A percentile compares a stretch with the other conserved stretches of the same genome.
Conservation (phyloP, 2,888 invertebrate species). For the Copidosoma aretas region DNA sequence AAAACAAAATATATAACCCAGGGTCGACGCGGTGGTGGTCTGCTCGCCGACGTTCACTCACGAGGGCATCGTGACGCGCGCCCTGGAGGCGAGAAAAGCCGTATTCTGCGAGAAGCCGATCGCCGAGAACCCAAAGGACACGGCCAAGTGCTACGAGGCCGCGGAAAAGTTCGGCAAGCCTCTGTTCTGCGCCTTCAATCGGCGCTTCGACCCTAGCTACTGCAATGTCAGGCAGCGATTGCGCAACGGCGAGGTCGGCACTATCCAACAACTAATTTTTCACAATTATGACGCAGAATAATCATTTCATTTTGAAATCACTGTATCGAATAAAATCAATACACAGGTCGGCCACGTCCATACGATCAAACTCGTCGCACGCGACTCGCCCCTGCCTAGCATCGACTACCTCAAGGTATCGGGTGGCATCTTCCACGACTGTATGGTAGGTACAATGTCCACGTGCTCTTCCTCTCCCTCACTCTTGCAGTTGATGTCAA, state of each 20-base stretch:
- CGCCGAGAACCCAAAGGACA: slow-evolving; percentile 66
- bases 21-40: slow-evolving; percentile 66
- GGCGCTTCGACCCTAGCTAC: slow-evolving; percentile 73
- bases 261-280: no score
- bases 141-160: slow-evolving; percentile 67
- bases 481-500: no score
- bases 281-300: no score
- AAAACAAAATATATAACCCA: slow-evolving; percentile 45
- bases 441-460: no score
- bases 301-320: no score
- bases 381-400: slow-evolving; percentile 72
- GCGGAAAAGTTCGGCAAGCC: slow-evolving; percentile 67
- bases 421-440: slow-evolving; percentile 75
- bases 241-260: slow-evolving; percentile 67
- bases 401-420: slow-evolving; percentile 69
- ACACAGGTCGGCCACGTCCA: slow-evolving; percentile 72
- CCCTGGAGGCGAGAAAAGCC: slow-evolving; percentile 67
- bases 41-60: slow-evolving; percentile 70
- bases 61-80: slow-evolving; percentile 65
- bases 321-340: no score
- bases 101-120: slow-evolving; percentile 77
- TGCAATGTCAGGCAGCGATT: slow-evolving; percentile 64
- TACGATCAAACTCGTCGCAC: slow-evolving; percentile 69
- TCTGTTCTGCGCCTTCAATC: slow-evolving; percentile 72
- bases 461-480: no score